phyloP scores from a whole-genome alignment of 2,113 vertebrate species.

The Heptranchias perlo region DNA sequence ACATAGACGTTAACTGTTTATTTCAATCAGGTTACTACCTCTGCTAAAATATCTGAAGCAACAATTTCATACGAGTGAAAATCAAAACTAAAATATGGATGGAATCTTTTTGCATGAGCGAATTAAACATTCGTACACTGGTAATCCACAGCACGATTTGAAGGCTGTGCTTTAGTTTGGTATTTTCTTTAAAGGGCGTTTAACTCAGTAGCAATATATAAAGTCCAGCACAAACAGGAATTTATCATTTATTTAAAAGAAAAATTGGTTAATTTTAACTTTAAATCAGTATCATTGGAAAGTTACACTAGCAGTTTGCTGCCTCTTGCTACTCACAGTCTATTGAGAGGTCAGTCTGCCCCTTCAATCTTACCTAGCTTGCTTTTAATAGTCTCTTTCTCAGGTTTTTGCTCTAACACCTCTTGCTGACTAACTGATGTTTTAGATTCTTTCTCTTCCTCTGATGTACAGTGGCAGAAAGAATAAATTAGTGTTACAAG shows the following conservation, averaged over 20 bases:
- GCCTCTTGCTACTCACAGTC: background rate
- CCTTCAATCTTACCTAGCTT: slow-evolving; percentile 11
- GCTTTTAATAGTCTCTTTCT: slow-evolving; percentile 15
- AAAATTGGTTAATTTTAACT: background rate
- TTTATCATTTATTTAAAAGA: background rate
- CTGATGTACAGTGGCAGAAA: background rate
- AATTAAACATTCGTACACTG: background rate
- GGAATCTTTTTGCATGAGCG: background rate
- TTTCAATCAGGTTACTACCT: background rate
- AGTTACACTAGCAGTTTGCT: background rate
- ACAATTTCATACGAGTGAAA: background rate
- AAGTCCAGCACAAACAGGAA: background rate
- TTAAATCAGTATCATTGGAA: background rate
- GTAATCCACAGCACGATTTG: background rate
- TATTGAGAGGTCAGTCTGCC: background rate
- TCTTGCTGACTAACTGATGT: slow-evolving; percentile 33
- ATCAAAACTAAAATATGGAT: background rate
- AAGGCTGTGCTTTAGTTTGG: background rate
- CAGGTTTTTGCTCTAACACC: background rate
- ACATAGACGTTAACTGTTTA: background rate
- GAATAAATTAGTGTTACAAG: slow-evolving; percentile 18
- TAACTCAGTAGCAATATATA: background rate
- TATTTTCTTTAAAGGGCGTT: background rate
- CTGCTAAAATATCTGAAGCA: background rate
- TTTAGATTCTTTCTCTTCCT: slow-evolving; percentile 14